Evolutionary conservation across 2,888 invertebrate species (phyloP).

Genomic region (Orgyia antiqua): DNA sequence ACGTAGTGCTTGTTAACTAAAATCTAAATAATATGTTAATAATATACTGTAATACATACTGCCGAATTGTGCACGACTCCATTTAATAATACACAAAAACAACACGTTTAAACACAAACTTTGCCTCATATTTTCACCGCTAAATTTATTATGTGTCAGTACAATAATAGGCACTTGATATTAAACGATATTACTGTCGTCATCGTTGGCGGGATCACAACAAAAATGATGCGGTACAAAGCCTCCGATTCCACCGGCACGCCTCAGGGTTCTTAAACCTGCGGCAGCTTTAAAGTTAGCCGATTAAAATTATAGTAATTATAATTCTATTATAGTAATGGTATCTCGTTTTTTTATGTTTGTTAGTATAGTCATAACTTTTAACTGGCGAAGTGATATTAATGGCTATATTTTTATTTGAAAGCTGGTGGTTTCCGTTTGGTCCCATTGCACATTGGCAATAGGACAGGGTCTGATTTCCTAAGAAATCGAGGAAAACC

Average conservation of each 20-base stretch:
- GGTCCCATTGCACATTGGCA: no score
- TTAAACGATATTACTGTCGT: conserved; percentile 12
- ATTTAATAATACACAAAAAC: conserved; percentile 41
- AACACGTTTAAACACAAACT: conserved; percentile 30
- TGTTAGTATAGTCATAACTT: no score
- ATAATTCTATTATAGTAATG: no score
- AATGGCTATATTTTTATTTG: no score
- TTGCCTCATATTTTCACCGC: conserved; percentile 16
- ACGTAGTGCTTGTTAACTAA: no score
- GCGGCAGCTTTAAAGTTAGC: conserved; percentile 9
- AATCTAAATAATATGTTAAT: no score
- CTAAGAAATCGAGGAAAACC: no score
- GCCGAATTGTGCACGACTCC: conserved; percentile 63
- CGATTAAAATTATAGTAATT: no score
- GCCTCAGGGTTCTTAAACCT: conserved; percentile 45
- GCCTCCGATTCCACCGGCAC: conserved; percentile 47
- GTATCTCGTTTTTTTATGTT: no score
- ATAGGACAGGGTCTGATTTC: no score
- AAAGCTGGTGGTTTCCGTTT: no score
- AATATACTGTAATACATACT: conserved; percentile 43
- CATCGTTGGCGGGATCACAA: conserved; percentile 39
- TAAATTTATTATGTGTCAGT: not conserved
- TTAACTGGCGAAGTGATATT: no score
- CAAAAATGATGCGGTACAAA: conserved; percentile 64
- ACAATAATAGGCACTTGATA: not conserved